Evolutionary conservation across 2,888 invertebrate species (phyloP).

Genomic region (Buathra laborator): DNA sequence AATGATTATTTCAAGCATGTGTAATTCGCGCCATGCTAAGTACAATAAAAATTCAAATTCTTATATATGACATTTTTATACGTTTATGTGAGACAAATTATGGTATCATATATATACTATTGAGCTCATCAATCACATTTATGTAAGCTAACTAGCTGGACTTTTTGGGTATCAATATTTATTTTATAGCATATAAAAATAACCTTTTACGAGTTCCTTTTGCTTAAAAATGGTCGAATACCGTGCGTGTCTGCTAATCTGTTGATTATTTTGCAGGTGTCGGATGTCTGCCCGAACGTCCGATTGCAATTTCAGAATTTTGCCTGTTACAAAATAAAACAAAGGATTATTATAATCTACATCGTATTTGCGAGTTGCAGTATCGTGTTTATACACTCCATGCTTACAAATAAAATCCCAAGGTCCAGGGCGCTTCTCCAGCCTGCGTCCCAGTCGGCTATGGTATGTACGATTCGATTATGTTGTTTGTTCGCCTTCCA

Average conservation of each 20-base stretch:
- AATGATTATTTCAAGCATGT: background rate
- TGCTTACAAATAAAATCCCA: constrained; percentile 4
- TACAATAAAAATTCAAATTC: background rate
- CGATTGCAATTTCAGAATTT: background rate
- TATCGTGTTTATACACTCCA: background rate
- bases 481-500: constrained; percentile 1
- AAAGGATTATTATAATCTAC: background rate
- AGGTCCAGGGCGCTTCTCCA: background rate
- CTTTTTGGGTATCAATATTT: too few species aligned
- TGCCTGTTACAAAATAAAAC: background rate
- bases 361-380: background rate
- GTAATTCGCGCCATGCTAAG: background rate
- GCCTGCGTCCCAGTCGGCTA: background rate
- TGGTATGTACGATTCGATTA: constrained; percentile 11
- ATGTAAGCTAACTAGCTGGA: too few species aligned
- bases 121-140: too few species aligned
- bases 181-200: background rate
- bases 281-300: background rate
- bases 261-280: background rate
- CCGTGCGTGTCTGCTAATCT: background rate
- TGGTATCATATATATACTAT: too few species aligned
- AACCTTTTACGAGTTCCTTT: background rate
- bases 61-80: too few species aligned
- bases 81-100: too few species aligned
- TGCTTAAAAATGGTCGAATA: background rate